Evolutionary conservation across 2,797 vertebrate species (phyloP).

Genomic region (Pseudomugil tenellus): DNA sequence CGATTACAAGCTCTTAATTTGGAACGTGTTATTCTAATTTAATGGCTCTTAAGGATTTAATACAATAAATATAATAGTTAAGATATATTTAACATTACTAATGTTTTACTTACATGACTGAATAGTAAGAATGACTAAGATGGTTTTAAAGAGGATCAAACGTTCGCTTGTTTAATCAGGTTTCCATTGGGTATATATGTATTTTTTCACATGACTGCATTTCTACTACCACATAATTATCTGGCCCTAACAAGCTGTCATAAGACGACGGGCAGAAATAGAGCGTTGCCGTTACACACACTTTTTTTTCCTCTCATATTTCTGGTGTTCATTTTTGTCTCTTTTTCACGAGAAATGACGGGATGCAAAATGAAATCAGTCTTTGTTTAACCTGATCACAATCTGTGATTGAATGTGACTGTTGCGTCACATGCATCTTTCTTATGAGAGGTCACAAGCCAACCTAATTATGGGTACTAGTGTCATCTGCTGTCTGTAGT

Average conservation of each 20-base stretch:
- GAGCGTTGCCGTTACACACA: not conserved
- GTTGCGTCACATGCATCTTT: not conserved
- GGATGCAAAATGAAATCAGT: not conserved
- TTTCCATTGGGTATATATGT: not conserved
- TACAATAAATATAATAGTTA: not conserved
- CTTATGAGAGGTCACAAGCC: not conserved
- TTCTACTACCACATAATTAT: conserved; percentile 16
- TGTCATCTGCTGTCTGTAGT: not conserved
- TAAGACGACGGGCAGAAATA: not conserved
- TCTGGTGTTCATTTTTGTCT: not conserved
- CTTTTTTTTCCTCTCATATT: not conserved
- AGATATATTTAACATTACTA: not conserved
- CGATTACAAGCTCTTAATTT: not conserved
- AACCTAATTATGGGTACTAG: not conserved
- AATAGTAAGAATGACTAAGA: not conserved
- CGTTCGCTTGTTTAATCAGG: not conserved
- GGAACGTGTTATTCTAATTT: not conserved
- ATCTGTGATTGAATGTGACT: not conserved
- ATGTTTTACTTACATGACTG: not conserved
- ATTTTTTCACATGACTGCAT: not conserved
- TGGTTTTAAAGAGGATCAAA: not conserved
- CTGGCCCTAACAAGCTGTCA: conserved; percentile 1
- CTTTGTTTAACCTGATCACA: conserved; percentile 3
- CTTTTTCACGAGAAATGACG: not conserved
- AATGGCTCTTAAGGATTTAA: not conserved